Conservation (phyloP, 1,140 invertebrate genomes). For the Hylaeus volcanicus region DNA sequence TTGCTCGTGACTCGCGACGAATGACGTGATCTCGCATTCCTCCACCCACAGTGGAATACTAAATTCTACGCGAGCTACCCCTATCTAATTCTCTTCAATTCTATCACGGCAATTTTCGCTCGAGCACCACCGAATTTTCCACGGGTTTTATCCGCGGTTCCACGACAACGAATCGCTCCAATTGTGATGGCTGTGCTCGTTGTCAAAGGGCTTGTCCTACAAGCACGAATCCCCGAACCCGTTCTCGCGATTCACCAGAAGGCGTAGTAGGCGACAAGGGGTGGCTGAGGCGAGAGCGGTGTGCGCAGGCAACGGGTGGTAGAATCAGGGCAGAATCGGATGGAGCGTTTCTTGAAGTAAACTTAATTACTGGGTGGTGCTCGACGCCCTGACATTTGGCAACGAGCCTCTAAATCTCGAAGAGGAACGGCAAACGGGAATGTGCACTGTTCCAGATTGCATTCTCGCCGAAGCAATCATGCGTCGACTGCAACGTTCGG, state of each 20-base stretch:
- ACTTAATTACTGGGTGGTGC: constrained; percentile 71
- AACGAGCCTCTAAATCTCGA: constrained; percentile 70
- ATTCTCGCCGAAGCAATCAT: constrained; percentile 64
- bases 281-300: not conserved
- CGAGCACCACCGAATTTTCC: too few species aligned
- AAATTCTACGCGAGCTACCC: not conserved
- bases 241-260: not conserved
- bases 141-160: not conserved
- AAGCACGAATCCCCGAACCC: constrained; percentile 36
- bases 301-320: constrained; percentile 9
- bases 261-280: constrained; percentile 44
- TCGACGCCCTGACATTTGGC: constrained; percentile 68
- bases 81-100: too few species aligned
- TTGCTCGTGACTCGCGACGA: too few species aligned
- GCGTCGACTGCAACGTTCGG: constrained; percentile 46
- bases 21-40: too few species aligned
- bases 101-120: not conserved
- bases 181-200: constrained; percentile 9
- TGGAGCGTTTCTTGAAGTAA: constrained; percentile 65
- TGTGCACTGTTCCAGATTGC: constrained; percentile 64
- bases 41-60: too few species aligned
- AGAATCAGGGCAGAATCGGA: constrained; percentile 11
- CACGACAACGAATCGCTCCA: not conserved
- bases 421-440: constrained; percentile 57
- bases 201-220: constrained; percentile 56